These are phyloP conservation scores for Drosophila sordidula DNA, from an alignment of 2,888 invertebrate species.

Conservation along the genomic window DNA sequence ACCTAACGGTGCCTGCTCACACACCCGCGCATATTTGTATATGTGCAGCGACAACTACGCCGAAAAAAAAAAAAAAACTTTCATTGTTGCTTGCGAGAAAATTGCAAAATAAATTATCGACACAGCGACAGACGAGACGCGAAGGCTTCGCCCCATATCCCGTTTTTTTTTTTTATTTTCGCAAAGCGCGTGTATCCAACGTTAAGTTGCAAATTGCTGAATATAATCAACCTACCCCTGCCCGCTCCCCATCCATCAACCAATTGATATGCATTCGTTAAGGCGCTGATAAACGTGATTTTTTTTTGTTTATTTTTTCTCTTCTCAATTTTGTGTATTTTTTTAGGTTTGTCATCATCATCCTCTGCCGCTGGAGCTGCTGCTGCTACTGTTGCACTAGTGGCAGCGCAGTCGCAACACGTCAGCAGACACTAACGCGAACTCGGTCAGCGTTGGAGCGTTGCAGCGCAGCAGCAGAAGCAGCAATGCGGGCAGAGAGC, in stretches of 20 bases:
- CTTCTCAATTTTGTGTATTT: conserved; percentile 8
- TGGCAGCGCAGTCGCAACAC: conserved; percentile 44
- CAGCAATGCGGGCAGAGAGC: conserved; percentile 14
- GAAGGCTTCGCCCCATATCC: conserved; percentile 26
- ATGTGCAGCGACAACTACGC: conserved; percentile 6
- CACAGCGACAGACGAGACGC: conserved; percentile 21
- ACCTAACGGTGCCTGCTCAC: conserved; percentile 1
- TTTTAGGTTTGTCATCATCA: conserved; percentile 48
- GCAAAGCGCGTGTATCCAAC: conserved; percentile 34
- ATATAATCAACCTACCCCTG: neutral
- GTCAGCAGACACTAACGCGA: conserved; percentile 56
- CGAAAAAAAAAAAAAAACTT: conserved; percentile 31
- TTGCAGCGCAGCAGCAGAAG: neutral
- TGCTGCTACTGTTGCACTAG: conserved; percentile 16
- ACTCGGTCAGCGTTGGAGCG: conserved; percentile 62
- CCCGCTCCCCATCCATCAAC: neutral
- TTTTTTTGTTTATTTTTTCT: conserved; percentile 21
- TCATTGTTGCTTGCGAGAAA: conserved; percentile 35
- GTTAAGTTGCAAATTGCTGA: conserved; percentile 46
- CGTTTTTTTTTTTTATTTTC: conserved; percentile 39
- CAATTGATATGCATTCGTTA: conserved; percentile 43
- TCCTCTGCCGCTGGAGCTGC: conserved; percentile 13
- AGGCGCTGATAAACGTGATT: conserved; percentile 45
- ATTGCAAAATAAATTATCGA: conserved; percentile 42
- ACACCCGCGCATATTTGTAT: neutral